Conservation (phyloP, 2,113 vertebrate genomes). For the Orthonyx spaldingii region DNA sequence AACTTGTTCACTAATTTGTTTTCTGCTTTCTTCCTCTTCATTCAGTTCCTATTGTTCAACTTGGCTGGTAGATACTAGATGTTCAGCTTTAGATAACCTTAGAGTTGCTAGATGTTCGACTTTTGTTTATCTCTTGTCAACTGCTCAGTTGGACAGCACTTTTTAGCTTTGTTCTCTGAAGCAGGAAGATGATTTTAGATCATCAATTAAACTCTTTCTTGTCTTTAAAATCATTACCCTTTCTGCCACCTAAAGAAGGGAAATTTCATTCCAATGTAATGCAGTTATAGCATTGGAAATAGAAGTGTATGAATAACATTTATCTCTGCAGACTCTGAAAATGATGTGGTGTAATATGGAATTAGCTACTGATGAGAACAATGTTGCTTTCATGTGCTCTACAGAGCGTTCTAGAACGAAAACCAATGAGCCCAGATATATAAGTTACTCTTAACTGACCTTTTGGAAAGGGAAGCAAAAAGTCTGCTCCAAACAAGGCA, state of each 20-base stretch:
- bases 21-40: not conserved
- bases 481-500: slow-evolving; percentile 16
- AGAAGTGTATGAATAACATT: not conserved
- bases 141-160: not conserved
- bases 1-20: not conserved
- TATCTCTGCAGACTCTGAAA: not conserved
- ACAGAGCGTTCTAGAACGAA: slow-evolving; percentile 33
- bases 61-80: not conserved
- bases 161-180: not conserved
- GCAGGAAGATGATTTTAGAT: not conserved
- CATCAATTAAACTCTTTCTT: not conserved
- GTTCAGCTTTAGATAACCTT: not conserved
- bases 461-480: slow-evolving; percentile 16
- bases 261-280: not conserved
- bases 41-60: not conserved
- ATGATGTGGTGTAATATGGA: not conserved
- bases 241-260: not conserved
- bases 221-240: not conserved
- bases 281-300: not conserved
- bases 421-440: slow-evolving; percentile 16
- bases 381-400: not conserved
- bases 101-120: not conserved
- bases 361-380: slow-evolving; percentile 28
- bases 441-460: slow-evolving; percentile 34
- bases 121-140: not conserved